A percentile compares a stretch with the other conserved stretches of the same genome.
Conservation (phyloP, 2,888 invertebrate species). For the Adela reaumurella region DNA sequence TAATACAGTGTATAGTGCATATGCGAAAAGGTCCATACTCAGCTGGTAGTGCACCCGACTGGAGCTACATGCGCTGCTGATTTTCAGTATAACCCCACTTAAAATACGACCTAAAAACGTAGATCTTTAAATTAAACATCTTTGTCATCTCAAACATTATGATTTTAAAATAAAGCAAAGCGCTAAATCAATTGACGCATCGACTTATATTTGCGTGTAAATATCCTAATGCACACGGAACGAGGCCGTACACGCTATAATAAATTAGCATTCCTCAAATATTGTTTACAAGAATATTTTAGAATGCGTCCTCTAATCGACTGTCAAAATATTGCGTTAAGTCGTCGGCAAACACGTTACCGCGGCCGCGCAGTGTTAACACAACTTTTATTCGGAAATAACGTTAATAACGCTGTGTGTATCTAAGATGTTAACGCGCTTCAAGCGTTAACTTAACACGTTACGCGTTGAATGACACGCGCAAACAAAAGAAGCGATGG, state of each 20-base stretch:
- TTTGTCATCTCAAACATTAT: too few relatives aligned
- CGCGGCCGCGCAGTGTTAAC: neutral
- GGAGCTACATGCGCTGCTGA: too few relatives aligned
- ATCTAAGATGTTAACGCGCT: too few relatives aligned
- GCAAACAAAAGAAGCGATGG: too few relatives aligned
- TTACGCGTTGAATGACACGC: neutral
- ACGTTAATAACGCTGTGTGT: neutral
- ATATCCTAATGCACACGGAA: neutral
- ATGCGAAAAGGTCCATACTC: too few relatives aligned
- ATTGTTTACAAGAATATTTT: neutral
- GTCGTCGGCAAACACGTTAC: constrained; percentile 23
- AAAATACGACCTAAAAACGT: too few relatives aligned
- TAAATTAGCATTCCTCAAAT: neutral
- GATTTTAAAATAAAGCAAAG: neutral
- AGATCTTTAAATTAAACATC: too few relatives aligned
- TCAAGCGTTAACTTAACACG: neutral
- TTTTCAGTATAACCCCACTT: too few relatives aligned
- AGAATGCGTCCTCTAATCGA: neutral
- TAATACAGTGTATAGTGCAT: too few relatives aligned
- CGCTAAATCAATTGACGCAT: neutral
- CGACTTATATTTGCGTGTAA: neutral
- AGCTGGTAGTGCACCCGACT: too few relatives aligned
- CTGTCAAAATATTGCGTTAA: constrained; percentile 19
- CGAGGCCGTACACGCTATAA: neutral
- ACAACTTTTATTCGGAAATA: neutral